phyloP scores from a whole-genome alignment of 2,888 invertebrate species.

The Arctia plantaginis region DNA sequence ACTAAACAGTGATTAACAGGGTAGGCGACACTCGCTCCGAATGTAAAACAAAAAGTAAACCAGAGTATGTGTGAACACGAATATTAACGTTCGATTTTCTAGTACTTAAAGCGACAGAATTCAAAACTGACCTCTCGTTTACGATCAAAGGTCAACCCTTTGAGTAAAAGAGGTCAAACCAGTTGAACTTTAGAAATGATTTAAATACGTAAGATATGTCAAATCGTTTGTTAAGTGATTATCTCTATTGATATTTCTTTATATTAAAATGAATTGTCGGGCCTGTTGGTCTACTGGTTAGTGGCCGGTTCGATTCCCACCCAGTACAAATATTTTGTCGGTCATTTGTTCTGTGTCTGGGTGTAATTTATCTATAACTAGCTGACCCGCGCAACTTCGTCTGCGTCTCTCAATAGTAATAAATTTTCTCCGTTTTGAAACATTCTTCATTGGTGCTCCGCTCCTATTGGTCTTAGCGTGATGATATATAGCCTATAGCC shows the following conservation, averaged over 20 bases:
- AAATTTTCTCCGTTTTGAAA: no score
- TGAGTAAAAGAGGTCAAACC: slow-evolving; percentile 9
- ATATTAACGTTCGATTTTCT: slow-evolving; percentile 13
- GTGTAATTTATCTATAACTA: no score
- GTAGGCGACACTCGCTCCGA: not conserved
- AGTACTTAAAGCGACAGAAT: slow-evolving; percentile 6
- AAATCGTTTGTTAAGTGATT: not conserved
- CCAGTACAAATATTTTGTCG: no score
- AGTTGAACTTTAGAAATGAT: slow-evolving; percentile 9
- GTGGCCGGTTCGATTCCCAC: no score
- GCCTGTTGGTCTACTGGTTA: no score
- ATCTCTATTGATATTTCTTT: not conserved
- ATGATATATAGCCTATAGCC: no score
- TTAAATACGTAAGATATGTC: not conserved
- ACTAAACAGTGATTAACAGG: not conserved
- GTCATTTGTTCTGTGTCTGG: no score
- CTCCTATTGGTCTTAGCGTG: no score
- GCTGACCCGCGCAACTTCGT: no score
- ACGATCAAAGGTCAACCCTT: slow-evolving; percentile 13
- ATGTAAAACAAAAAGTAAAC: not conserved
- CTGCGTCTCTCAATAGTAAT: no score
- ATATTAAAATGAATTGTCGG: no score
- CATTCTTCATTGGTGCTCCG: no score
- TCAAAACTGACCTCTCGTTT: slow-evolving; percentile 7
- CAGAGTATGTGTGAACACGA: slow-evolving; percentile 11